Base-by-base conservation (phyloP, 2,888 invertebrate genomes). In the Xestoiulus laeticollis region DNA sequence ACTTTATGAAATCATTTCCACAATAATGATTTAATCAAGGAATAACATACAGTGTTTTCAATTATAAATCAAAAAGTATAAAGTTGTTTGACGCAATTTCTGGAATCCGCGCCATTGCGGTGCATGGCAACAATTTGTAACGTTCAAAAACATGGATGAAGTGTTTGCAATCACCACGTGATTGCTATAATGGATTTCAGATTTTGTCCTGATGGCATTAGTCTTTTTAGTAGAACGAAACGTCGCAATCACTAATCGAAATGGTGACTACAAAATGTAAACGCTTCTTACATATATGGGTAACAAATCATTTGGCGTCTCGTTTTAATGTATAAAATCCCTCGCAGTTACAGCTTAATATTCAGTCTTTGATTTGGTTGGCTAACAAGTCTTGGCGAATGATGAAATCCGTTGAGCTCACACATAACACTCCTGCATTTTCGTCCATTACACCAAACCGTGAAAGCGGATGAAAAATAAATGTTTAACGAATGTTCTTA, bases 31-130 rank as follows among this genome's bases (percentile, higher is more conserved):
- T 78, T 78, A 78, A 78, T 78, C 78, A 78, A 78, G 78, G 22
- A 78, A 78, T 78, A 78, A 78, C 78, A 30, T 78, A 78, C 78
- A 78, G 78, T 78, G 78, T 78, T 78, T 78, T 78, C 78, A 78
- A 78, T 78, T 78, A 78, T 78, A 78, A 78, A 78, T 78, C 78
- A 78, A 78, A 68, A 68, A 78, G 78, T 78, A 78, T 78, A 78
- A 78, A 78, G 30, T 48, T 48, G 48, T 30, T 14, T 78, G 78
- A 78, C 78, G 78, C 78, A 78, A 78, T 30, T 78, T 78, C 78
- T 26, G 78, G 78, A 78, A 30, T 78, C 30, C 78, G 78, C 78
- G 78, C 78, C 78, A 78, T n/a, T 8, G 68, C 68, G 26, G 26
- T 26, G 22, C 68, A 16, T 6, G 59, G 68, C 22, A 68, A 68